Conservation (phyloP, 2,888 invertebrate species). For the Bembecia ichneumoniformis region DNA sequence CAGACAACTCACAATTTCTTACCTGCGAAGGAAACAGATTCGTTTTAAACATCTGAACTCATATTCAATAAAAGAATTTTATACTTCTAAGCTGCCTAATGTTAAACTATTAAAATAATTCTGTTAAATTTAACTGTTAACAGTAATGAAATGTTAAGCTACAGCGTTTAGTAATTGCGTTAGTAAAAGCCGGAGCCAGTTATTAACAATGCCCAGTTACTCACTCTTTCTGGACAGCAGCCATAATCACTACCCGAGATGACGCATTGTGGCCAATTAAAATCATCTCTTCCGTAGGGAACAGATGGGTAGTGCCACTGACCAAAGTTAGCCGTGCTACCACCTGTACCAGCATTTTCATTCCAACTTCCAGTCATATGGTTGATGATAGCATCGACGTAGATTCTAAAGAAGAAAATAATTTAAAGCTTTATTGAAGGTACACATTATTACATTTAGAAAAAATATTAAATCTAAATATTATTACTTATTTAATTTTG, state of each 20-base stretch:
- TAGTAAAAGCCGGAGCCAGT: too few relatives aligned
- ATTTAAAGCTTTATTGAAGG: background rate
- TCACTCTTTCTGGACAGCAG: conserved; percentile 69
- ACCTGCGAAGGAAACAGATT: conserved; percentile 39
- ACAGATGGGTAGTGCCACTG: conserved; percentile 73
- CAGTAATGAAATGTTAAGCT: too few relatives aligned
- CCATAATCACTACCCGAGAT: conserved; percentile 79
- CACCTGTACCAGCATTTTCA: conserved; percentile 74
- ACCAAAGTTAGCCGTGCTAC: conserved; percentile 71
- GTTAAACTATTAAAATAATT: too few relatives aligned
- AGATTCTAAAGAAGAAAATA: conserved; percentile 72
- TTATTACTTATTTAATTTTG: too few relatives aligned
- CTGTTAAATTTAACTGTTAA: too few relatives aligned
- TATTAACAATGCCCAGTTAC: too few relatives aligned
- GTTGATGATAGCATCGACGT: conserved; percentile 87
- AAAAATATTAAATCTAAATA: too few relatives aligned
- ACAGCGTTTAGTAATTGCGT: too few relatives aligned
- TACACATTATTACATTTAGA: too few relatives aligned
- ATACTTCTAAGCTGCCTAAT: too few relatives aligned
- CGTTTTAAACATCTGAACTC: too few relatives aligned
- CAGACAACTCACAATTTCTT: conserved; percentile 78
- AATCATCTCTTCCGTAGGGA: conserved; percentile 77
- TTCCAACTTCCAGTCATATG: conserved; percentile 81
- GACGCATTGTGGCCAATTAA: conserved; percentile 74
- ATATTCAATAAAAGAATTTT: too few relatives aligned